Conservation (phyloP, 2,888 invertebrate species). For the Luffia ferchaultella region DNA sequence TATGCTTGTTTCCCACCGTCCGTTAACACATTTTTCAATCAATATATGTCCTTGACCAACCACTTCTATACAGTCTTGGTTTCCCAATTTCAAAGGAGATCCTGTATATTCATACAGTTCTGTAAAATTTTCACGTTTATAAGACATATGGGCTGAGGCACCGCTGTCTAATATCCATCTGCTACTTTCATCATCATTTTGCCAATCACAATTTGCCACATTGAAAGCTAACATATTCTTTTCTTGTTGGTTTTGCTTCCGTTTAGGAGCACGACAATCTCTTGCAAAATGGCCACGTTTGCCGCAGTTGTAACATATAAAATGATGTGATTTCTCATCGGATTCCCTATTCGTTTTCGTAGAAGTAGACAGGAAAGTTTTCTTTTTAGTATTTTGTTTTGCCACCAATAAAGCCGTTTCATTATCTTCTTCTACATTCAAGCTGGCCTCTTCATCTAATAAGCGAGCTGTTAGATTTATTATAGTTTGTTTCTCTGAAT, state of each 20-base stretch:
- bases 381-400: neutral
- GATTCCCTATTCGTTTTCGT: neutral
- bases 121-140: constrained; percentile 14
- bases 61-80: constrained; percentile 17
- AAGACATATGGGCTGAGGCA: constrained; percentile 19
- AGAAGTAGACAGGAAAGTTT: no score
- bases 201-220: constrained; percentile 4
- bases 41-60: constrained; percentile 17
- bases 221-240: constrained; percentile 7
- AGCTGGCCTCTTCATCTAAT: neutral
- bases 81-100: constrained; percentile 16
- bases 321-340: constrained; percentile 10
- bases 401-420: neutral
- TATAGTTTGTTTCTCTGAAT: neutral
- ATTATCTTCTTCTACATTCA: neutral
- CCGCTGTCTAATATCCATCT: constrained; percentile 21
- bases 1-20: constrained; percentile 14
- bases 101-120: constrained; percentile 10
- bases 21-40: constrained; percentile 18
- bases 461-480: neutral
- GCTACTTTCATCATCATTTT: constrained; percentile 7
- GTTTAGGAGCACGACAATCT: constrained; percentile 19
- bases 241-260: constrained; percentile 8
- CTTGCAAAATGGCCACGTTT: constrained; percentile 19
- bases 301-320: constrained; percentile 19